Evolutionary conservation across 2,797 vertebrate genomes (phyloP).

Genomic region (Hippocampus kuda): DNA sequence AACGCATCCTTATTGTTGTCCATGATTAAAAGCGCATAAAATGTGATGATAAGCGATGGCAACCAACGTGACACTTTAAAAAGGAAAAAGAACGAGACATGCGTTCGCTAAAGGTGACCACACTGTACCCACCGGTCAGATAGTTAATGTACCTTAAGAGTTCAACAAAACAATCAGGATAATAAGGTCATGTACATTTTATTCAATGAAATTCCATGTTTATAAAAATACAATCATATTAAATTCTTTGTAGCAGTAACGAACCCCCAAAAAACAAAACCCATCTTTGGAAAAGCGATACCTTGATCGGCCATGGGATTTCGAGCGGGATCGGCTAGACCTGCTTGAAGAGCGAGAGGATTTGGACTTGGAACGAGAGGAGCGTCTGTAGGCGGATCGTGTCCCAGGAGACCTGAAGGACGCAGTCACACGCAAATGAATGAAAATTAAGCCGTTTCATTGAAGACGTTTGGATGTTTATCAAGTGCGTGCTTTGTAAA

Average conservation of each 20-base stretch:
- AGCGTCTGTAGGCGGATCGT: slow-evolving; percentile 76
- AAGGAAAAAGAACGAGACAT: not conserved
- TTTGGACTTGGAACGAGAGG: slow-evolving; percentile 81
- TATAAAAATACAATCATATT: not conserved
- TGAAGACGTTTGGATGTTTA: not conserved
- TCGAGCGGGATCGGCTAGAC: slow-evolving; percentile 68
- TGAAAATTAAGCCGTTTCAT: not conserved
- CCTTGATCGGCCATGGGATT: slow-evolving; percentile 68
- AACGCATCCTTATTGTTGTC: not conserved
- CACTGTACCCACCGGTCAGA: not conserved
- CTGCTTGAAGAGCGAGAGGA: slow-evolving; percentile 76
- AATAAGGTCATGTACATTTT: not conserved
- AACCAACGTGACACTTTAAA: not conserved
- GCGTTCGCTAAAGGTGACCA: not conserved
- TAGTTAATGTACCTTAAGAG: not conserved
- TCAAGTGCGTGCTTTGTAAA: not conserved
- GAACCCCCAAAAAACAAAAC: not conserved
- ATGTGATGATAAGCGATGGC: not conserved
- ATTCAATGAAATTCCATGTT: not conserved
- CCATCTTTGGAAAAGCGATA: slow-evolving; percentile 48
- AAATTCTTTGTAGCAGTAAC: not conserved
- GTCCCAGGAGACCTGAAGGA: slow-evolving; percentile 80
- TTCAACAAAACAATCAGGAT: not conserved
- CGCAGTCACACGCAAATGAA: slow-evolving; percentile 10
- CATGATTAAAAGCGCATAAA: not conserved